Evolutionary conservation across 2,888 invertebrate genomes (phyloP), one percentile per base, ranked within the genome.

Genomic region (Melitaea athalia): DNA sequence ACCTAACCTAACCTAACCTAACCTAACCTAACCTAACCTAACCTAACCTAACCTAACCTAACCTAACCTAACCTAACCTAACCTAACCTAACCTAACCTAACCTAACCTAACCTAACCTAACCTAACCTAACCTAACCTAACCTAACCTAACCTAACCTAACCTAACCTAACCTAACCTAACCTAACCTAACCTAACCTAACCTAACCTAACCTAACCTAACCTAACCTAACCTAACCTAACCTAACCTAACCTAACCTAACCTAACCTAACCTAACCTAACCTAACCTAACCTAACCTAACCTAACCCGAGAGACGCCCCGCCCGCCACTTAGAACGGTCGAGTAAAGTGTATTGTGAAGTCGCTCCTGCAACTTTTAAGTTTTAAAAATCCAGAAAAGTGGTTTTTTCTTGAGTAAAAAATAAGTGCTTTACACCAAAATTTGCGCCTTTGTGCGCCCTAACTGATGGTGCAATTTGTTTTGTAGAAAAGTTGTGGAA

Each of bases 231-330:
- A 50, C 50, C 50, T 50, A 50, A 50, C 50, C 50, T 50, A 50
- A 50, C 50, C 50, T 50, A 50, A 50, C 50, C 50, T 50, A 50
- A 50, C 50, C 50, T 50, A 50, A 50, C 50, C 50, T 50, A 50
- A 49, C 49, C 49, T 49, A 49, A 49, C 49, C 49, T 49, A 49
- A 49, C 49, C 49, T 49, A 49, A 49, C 49, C 50, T 50, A 50
- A 50, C 50, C 50, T 50, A 50, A 50, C 50, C 50, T 50, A 50
- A 50, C 64, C 64, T 64, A 64, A 64, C 64, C 74, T 74, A 77
- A 64, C 73, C 75, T 72, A 72, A 72, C 74, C 72, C n/a, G n/a
- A n/a, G n/a, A n/a, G n/a, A n/a, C n/a, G n/a, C n/a, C n/a, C n/a
- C n/a, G n/a, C n/a, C n/a, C n/a, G n/a, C n/a, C n/a, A n/a, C n/a